These are phyloP conservation scores for Sander lucioperca DNA, from an alignment of 2,113 vertebrate genomes.

Conservation along the genomic window DNA sequence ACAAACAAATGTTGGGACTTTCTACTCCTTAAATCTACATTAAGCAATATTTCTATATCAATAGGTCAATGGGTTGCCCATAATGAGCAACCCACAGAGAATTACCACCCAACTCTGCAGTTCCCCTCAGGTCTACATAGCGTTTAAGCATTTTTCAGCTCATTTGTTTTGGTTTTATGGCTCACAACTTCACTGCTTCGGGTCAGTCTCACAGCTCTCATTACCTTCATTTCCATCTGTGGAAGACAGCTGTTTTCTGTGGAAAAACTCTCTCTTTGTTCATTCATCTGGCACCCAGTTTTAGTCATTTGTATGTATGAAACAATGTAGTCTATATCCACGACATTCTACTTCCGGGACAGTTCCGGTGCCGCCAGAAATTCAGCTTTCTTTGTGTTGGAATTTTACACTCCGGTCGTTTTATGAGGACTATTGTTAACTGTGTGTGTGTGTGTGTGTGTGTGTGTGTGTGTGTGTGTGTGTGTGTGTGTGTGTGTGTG, in stretches of 20 bases:
- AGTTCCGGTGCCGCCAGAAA: no score
- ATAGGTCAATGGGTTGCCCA: neutral
- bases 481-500: no score
- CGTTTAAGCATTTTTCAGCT: no score
- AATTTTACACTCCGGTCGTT: no score
- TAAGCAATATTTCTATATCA: constrained; percentile 8
- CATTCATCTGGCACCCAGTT: neutral
- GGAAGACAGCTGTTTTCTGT: neutral
- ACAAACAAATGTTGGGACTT: neutral
- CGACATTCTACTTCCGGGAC: no score
- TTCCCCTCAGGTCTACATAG: neutral
- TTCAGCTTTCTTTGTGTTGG: no score
- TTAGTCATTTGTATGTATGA: neutral
- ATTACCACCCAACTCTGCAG: no score
- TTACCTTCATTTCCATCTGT: neutral
- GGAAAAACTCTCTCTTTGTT: neutral
- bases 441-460: no score
- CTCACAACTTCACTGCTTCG: neutral
- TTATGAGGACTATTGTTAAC: no score
- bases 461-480: no score
- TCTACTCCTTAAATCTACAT: neutral
- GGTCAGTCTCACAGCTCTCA: neutral
- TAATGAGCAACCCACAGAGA: neutral
- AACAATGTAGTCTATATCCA: neutral
- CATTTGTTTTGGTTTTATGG: neutral